Evolutionary conservation across 1,140 invertebrate genomes (phyloP).

Genomic region (Drosophila repleta): DNA sequence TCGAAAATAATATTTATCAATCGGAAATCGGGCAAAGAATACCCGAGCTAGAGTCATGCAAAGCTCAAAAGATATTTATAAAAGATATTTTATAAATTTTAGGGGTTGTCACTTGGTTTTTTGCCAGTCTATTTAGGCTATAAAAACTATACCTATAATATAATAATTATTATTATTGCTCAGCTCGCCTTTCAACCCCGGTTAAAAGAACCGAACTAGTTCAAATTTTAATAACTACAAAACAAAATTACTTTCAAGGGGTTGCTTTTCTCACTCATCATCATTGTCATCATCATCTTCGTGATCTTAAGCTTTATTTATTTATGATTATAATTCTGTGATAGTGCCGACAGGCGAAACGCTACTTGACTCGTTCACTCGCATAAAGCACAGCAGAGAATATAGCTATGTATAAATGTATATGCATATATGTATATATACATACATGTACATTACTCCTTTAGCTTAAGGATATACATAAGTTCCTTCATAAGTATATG

Average conservation of each 20-base stretch:
- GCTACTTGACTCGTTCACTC: slow-evolving; percentile 36
- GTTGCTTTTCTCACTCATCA: slow-evolving; percentile 27
- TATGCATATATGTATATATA: too few relatives aligned
- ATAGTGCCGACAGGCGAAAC: slow-evolving; percentile 19
- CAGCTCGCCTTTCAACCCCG: slow-evolving; percentile 60
- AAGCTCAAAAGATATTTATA: neutral
- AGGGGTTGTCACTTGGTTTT: too few relatives aligned
- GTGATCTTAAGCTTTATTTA: slow-evolving; percentile 42
- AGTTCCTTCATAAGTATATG: neutral
- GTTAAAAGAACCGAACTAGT: slow-evolving; percentile 13
- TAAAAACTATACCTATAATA: slow-evolving; percentile 3
- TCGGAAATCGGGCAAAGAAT: too few relatives aligned
- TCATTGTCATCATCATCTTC: slow-evolving; percentile 3
- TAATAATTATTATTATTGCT: slow-evolving; percentile 48
- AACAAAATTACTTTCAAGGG: slow-evolving; percentile 5
- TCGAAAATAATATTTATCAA: too few relatives aligned
- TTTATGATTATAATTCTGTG: slow-evolving; percentile 49
- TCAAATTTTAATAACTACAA: slow-evolving; percentile 27
- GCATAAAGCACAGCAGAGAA: slow-evolving; percentile 27
- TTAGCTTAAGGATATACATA: slow-evolving; percentile 4
- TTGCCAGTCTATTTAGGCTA: slow-evolving; percentile 1
- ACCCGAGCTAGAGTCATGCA: too few relatives aligned
- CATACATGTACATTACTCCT: neutral
- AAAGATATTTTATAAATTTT: too few relatives aligned
- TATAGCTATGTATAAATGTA: neutral